A percentile compares a stretch with the other conserved stretches of the same genome.
phyloP scores from a whole-genome alignment of 2,797 vertebrate genomes.

The Stomatorhinus walkeri region DNA sequence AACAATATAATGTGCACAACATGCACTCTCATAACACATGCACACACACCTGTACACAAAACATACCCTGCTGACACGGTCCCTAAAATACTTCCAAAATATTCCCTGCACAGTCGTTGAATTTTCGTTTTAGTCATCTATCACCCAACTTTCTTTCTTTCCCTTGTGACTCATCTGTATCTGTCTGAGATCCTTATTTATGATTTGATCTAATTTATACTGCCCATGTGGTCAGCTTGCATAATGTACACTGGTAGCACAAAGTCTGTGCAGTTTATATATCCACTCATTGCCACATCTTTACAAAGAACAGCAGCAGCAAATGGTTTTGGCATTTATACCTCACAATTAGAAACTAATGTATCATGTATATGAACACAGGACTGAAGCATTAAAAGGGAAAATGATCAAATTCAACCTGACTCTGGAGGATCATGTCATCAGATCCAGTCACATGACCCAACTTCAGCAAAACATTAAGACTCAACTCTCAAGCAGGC shows the following conservation, averaged over 20 bases:
- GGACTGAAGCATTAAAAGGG: not conserved
- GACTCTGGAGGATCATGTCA: not conserved
- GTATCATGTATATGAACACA: not conserved
- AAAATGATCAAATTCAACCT: not conserved
- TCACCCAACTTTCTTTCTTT: not conserved
- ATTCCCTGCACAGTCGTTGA: not conserved
- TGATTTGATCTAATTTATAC: not conserved
- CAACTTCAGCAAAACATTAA: not conserved
- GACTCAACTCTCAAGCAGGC: not conserved
- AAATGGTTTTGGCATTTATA: not conserved
- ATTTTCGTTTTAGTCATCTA: not conserved
- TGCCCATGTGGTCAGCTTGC: not conserved
- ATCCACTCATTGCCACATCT: not conserved
- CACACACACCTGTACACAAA: not conserved
- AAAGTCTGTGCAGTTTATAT: not conserved
- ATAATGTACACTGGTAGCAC: not conserved
- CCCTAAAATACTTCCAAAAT: not conserved
- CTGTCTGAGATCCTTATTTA: not conserved
- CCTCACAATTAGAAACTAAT: not conserved
- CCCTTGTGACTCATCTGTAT: not conserved
- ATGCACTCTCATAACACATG: not conserved
- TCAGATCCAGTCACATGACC: not conserved
- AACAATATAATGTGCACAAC: not conserved
- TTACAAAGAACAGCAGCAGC: not conserved
- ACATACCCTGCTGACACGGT: not conserved